Percentiles rank a stretch among this genome's conserved stretches.
Evolutionary conservation across 2,888 invertebrate species (phyloP).

Genomic region (Caenorhabditis sp.): DNA sequence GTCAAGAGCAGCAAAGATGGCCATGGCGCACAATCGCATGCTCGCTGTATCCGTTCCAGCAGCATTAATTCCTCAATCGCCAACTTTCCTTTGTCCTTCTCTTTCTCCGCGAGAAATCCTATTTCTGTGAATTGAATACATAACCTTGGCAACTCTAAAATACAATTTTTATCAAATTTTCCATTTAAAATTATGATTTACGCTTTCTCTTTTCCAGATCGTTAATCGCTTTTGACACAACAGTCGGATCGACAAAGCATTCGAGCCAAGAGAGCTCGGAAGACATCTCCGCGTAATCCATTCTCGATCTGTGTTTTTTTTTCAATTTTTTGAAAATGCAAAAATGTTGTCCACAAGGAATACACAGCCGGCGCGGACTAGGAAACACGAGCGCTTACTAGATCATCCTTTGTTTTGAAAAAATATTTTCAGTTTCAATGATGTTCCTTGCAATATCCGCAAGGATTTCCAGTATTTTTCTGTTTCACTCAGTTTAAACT

Average conservation of each 20-base stretch:
- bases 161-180: neutral
- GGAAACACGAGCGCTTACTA: no score
- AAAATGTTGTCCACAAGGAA: neutral
- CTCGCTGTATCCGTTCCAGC: conserved; percentile 61
- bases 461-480: no score
- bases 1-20: conserved; percentile 64
- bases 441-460: no score
- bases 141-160: conserved; percentile 43
- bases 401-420: no score
- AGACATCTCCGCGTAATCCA: conserved; percentile 11
- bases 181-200: neutral
- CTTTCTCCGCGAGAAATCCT: conserved; percentile 44
- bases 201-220: conserved; percentile 47
- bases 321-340: neutral
- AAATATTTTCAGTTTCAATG: no score
- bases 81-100: conserved; percentile 43
- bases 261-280: conserved; percentile 47
- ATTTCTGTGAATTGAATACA: conserved; percentile 57
- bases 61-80: conserved; percentile 58
- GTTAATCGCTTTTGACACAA: conserved; percentile 1
- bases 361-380: conserved; percentile 4
- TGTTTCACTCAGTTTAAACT: neutral
- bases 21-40: conserved; percentile 65
- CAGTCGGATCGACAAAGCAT: conserved; percentile 43
- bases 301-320: neutral